Conservation (phyloP, 2,888 invertebrate species). For the Dryococelus australis region DNA sequence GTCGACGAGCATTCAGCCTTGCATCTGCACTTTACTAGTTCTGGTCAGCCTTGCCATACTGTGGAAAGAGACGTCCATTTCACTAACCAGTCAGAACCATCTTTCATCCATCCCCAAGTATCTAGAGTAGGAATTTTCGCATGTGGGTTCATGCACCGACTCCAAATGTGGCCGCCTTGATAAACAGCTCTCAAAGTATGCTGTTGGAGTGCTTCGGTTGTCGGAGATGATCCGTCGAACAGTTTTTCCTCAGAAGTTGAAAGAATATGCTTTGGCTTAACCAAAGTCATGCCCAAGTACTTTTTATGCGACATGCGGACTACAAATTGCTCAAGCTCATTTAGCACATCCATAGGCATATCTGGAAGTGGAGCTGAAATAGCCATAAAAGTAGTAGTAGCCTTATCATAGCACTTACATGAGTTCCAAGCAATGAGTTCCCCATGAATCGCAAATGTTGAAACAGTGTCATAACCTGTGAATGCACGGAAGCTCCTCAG, state of each 20-base stretch:
- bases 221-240: not conserved
- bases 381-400: not conserved
- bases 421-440: conserved; percentile 1
- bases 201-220: not conserved
- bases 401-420: not conserved
- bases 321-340: not conserved
- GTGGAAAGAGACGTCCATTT: not conserved
- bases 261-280: not conserved
- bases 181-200: conserved; percentile 13
- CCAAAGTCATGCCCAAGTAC: conserved; percentile 13
- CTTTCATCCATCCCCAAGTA: conserved; percentile 16
- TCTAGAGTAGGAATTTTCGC: not conserved
- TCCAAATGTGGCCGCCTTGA: not conserved
- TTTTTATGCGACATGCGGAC: not conserved
- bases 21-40: conserved; percentile 17
- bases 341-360: not conserved
- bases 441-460: conserved; percentile 17
- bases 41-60: not conserved
- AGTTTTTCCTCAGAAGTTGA: not conserved
- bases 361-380: not conserved
- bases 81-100: not conserved
- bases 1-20: not conserved
- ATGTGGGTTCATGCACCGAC: conserved; percentile 8
- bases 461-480: conserved; percentile 34
- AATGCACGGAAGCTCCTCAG: conserved; percentile 26